phyloP scores from a whole-genome alignment of 1,140 invertebrate species.

The Aphelenchoides besseyi region DNA sequence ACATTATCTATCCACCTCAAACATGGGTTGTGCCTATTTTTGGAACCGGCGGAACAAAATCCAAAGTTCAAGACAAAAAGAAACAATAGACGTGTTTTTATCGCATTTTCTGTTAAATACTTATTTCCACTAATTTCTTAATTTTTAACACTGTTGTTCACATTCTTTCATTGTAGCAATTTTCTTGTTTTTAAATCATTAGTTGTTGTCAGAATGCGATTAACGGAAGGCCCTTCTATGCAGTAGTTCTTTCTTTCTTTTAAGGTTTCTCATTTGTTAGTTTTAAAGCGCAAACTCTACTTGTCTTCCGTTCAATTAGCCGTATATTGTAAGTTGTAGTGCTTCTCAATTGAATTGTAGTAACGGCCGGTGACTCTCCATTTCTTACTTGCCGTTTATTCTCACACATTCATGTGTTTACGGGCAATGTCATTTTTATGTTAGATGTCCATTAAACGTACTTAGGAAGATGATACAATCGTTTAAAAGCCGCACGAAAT shows the following conservation, averaged over 20 bases:
- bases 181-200: neutral
- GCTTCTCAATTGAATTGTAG: neutral
- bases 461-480: neutral
- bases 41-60: conserved; percentile 37
- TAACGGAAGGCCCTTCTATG: neutral
- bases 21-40: conserved; percentile 60
- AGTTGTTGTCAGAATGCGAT: neutral
- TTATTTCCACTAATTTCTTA: neutral
- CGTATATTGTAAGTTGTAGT: neutral
- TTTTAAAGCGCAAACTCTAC: neutral
- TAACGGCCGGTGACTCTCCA: neutral
- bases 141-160: neutral
- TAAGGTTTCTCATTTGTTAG: neutral
- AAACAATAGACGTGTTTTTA: conserved; percentile 28
- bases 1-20: conserved; percentile 59
- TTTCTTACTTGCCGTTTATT: neutral
- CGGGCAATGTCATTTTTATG: neutral
- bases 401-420: neutral
- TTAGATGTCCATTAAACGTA: neutral
- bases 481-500: neutral
- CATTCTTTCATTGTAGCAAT: neutral
- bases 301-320: too few relatives aligned
- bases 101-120: neutral
- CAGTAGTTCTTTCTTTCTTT: neutral
- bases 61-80: conserved; percentile 43